These are phyloP conservation scores for Anthopleura sola DNA, from an alignment of 64 coral and sea anemone species.

Conservation along the genomic window DNA sequence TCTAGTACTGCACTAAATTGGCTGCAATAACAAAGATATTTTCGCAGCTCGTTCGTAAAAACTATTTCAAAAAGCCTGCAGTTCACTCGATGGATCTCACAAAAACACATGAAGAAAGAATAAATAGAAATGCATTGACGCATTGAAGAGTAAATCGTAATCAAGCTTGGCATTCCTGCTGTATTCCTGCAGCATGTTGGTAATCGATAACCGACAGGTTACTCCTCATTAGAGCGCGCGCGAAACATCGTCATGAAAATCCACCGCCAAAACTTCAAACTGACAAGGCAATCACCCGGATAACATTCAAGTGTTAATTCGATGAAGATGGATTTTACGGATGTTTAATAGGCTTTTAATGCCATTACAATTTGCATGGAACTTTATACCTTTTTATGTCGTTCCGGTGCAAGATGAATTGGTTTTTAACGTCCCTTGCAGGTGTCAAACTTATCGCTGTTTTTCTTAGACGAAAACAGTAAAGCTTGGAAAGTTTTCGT, in stretches of 20 bases:
- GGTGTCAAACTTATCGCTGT: neutral
- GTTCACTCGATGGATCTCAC: neutral
- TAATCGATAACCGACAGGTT: neutral
- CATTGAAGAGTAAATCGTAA: neutral
- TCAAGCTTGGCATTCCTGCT: neutral
- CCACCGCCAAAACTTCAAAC: neutral
- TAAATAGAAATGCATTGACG: neutral
- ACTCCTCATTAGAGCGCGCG: neutral
- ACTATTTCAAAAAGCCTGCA: neutral
- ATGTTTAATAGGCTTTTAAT: constrained; percentile 11
- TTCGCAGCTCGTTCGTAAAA: neutral
- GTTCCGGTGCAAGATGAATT: neutral
- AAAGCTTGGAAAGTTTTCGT: neutral
- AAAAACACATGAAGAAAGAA: neutral
- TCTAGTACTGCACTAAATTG: too few species aligned
- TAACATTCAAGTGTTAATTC: constrained; percentile 9
- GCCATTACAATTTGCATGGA: constrained; percentile 15
- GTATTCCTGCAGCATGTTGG: neutral
- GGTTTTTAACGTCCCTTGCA: neutral
- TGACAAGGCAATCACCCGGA: constrained; percentile 8
- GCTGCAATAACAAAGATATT: too few species aligned
- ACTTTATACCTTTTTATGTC: constrained; percentile 1
- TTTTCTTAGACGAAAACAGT: neutral
- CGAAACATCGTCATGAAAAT: constrained; percentile 5
- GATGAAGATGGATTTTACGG: neutral